phyloP scores from a whole-genome alignment of 2,113 vertebrate genomes.

The Axis porcinus region DNA sequence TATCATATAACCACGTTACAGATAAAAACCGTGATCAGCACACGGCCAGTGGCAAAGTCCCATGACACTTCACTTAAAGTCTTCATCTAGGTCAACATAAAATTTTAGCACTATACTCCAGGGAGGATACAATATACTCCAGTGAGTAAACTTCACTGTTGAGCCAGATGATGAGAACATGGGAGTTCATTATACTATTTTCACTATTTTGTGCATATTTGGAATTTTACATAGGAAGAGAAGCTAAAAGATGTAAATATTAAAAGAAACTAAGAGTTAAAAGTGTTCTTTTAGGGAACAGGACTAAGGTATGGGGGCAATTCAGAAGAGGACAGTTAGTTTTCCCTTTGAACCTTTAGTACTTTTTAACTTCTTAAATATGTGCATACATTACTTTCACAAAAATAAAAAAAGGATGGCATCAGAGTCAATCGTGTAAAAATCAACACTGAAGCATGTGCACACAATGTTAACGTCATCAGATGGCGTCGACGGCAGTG shows the following conservation, averaged over 20 bases:
- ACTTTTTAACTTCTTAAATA: slow-evolving; percentile 32
- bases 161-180: background rate
- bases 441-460: background rate
- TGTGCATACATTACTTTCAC: background rate
- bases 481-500: background rate
- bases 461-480: background rate
- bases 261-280: slow-evolving; percentile 14
- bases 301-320: background rate
- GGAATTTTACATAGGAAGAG: background rate
- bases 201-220: background rate
- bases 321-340: background rate
- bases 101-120: background rate
- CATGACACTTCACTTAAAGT: background rate
- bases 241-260: background rate
- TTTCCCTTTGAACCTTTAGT: background rate
- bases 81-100: background rate
- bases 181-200: background rate
- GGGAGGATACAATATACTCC: background rate
- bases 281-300: background rate
- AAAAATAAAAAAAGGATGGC: background rate
- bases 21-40: background rate
- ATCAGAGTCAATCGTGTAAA: slow-evolving; percentile 1
- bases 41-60: background rate
- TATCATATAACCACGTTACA: background rate
- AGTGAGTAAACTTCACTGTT: background rate